Percentiles rank a stretch among this genome's conserved stretches.
These are phyloP conservation scores for Hypsopygia costalis DNA, from an alignment of 2,888 invertebrate genomes.

Conservation along the genomic window DNA sequence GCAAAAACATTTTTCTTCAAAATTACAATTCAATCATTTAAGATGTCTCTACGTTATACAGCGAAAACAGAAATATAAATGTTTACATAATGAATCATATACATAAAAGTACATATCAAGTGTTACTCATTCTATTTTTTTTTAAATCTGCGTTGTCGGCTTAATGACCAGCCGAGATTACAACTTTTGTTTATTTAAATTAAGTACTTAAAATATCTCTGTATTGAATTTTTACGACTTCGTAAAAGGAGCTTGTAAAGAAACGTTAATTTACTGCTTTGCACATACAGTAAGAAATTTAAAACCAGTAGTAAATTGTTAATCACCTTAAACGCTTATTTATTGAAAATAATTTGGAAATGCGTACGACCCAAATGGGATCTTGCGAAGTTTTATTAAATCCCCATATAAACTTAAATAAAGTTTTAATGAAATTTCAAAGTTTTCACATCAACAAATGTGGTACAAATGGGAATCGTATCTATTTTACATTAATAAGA, in stretches of 20 bases:
- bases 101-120: too few species aligned
- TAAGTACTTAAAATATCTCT: too few species aligned
- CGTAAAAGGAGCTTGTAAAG: not conserved
- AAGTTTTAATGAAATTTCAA: conserved; percentile 7
- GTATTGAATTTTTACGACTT: not conserved
- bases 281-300: not conserved
- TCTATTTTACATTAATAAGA: conserved; percentile 4
- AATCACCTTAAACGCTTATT: conserved; percentile 6
- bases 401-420: not conserved
- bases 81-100: too few species aligned
- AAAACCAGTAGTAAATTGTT: conserved; percentile 2
- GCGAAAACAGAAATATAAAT: too few species aligned
- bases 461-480: conserved; percentile 3
- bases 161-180: too few species aligned
- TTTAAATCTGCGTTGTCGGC: too few species aligned
- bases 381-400: conserved; percentile 5
- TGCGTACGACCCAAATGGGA: not conserved
- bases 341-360: conserved; percentile 6
- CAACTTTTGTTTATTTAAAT: too few species aligned
- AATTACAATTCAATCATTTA: too few species aligned
- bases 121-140: too few species aligned
- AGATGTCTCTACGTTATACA: too few species aligned
- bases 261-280: not conserved
- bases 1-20: too few species aligned
- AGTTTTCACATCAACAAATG: conserved; percentile 2